Percentiles rank a stretch among this genome's conserved stretches.
These are phyloP conservation scores for Metacarcinus magister DNA, from an alignment of 2,888 invertebrate species.

Conservation along the genomic window DNA sequence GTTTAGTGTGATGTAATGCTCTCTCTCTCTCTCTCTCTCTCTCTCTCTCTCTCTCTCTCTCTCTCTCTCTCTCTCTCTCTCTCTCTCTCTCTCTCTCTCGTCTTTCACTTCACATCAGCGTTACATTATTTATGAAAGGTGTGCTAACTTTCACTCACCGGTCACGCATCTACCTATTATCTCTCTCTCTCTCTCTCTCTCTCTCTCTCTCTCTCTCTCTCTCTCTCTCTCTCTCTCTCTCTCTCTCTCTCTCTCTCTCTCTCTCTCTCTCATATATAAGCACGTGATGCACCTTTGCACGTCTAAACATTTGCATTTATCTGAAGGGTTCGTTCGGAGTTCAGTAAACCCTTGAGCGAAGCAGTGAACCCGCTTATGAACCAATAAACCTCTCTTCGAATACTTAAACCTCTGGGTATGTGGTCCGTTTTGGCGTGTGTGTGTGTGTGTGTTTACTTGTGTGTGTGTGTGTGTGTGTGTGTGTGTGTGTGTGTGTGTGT, in stretches of 20 bases:
- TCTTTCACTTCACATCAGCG: background rate
- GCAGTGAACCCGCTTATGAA: background rate
- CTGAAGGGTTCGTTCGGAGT: background rate
- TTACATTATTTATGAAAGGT: background rate
- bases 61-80: slow-evolving; percentile 11
- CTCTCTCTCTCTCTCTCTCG: too few relatives aligned
- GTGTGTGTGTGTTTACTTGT: background rate
- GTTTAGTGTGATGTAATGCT: background rate
- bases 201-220: background rate
- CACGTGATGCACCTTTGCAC: background rate
- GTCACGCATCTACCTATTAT: background rate
- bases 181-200: slow-evolving; percentile 41
- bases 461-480: slow-evolving; percentile 26
- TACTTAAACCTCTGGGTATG: background rate
- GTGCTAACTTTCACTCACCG: background rate
- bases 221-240: slow-evolving; percentile 35
- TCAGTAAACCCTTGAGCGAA: background rate
- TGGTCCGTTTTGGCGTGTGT: background rate
- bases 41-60: background rate
- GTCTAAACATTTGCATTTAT: background rate
- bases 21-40: slow-evolving; percentile 47
- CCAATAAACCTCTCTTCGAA: background rate
- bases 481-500: slow-evolving; percentile 26
- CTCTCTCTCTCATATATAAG: background rate
- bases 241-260: slow-evolving; percentile 26